A percentile compares a stretch with the other conserved stretches of the same genome.
phyloP scores from a whole-genome alignment of 2,113 vertebrate genomes.

The Kobus ellipsiprymnus region DNA sequence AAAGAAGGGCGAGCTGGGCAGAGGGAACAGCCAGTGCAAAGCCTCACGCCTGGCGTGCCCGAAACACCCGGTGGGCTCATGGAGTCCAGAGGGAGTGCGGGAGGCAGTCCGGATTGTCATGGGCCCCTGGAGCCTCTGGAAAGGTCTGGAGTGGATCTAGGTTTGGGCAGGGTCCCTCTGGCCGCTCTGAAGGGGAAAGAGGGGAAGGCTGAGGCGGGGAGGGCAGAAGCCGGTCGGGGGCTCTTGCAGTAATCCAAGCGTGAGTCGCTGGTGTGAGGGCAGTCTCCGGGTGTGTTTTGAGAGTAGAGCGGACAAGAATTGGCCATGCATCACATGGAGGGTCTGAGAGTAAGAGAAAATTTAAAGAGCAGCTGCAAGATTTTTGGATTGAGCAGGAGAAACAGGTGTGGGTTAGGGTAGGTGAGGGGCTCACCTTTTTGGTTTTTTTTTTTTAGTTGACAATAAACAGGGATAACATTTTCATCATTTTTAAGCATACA shows the following conservation, averaged over 20 bases:
- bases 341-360: background rate
- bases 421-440: background rate
- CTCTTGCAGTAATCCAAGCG: accelerated
- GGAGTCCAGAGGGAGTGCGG: background rate
- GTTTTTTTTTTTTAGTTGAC: background rate
- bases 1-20: background rate
- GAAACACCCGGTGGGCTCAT: accelerated
- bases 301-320: accelerated
- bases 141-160: background rate
- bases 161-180: accelerated
- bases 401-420: accelerated
- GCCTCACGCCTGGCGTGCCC: background rate
- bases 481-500: accelerated
- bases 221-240: accelerated
- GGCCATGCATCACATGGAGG: accelerated
- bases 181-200: background rate
- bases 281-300: accelerated
- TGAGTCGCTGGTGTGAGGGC: accelerated
- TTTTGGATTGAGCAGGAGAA: background rate
- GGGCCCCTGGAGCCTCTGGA: background rate
- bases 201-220: accelerated
- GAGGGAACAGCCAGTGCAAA: background rate
- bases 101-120: accelerated
- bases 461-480: background rate
- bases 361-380: accelerated